Base-by-base conservation (phyloP, 2,888 invertebrate species). In the Neocrepidodera transversa region DNA sequence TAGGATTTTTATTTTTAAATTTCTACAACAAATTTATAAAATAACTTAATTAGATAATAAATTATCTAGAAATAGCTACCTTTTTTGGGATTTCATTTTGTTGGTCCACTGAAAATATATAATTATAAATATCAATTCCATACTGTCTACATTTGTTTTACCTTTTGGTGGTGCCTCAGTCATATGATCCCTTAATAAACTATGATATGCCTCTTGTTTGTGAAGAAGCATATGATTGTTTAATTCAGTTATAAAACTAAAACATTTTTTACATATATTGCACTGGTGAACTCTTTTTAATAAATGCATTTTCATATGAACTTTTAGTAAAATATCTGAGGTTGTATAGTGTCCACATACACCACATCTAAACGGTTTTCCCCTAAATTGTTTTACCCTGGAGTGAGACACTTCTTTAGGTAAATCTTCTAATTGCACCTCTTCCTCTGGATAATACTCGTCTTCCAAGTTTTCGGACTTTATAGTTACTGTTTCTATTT, bases 341-440 rank as follows among this genome's bases (percentile, higher is more conserved):
- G 47, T 62, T 23, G 62, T 56, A 7, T 48, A 51, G 23, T 58
- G 62, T 20, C 55, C 58, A 40, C 62, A 62, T 14, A 62, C 47
- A n/a, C 58, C 62, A 36, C 62, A 62, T 48, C 54, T 58, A 32
- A 54, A 62, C n/a, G 42, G 55, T 26, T 54, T 58, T 26, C 53
- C 48, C 8, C n/a, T n/a, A 5, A 2, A n/a, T 59, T 49, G 8
- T 23, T 42, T 8, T 14, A 28, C 2, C 23, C n/a, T n/a, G n/a
- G n/a, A n/a, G n/a, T n/a, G n/a, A n/a, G n/a, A n/a, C n/a, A n/a
- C 26, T 11, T 3, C 6, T 4, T 28, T 28, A 14, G 18, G 18
- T 14, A 45, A 30, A 14, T 5, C 14, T 35, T 35, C 11, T 18
- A 1, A 38, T n/a, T 47, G 11, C 10, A 35, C 0, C 17, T 51